Evolutionary conservation across 2,888 invertebrate genomes (phyloP), one percentile per base, ranked within the genome.

Genomic region (Dicranocentrus wangi): DNA sequence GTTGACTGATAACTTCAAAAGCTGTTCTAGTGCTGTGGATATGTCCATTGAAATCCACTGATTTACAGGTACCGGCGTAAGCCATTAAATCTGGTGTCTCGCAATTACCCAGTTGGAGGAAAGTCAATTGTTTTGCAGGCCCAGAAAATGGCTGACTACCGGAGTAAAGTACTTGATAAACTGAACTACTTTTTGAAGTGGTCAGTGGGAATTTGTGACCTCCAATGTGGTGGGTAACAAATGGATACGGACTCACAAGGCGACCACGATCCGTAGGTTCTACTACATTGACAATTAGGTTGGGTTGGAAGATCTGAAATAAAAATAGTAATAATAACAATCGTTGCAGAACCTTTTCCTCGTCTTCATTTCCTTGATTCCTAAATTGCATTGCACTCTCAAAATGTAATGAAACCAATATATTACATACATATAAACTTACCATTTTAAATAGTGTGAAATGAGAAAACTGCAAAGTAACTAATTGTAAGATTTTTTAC

Each of bases 261-360:
- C n/a, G n/a, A 15, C 27, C 60, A 0, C 19, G 32, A 8, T 68
- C 53, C 2, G 47, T 17, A 5, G 75, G 70, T 23, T 75, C 69
- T 5, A 75, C 17, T 8, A 75, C 61, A 25, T 51, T 51, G 0
- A 65, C 51, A 23, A 81, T 28, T 17, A 73, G 10, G 25, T 81
- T 70, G 1, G 75, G 75, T 42, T 75, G 70, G 27, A 81, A 75
- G n/a, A 75, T 75, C 81, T 81, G 42, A 0, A 68, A 43, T n/a
- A n/a, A n/a, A n/a, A n/a, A n/a, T n/a, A n/a, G n/a, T n/a, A n/a
- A n/a, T n/a, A n/a, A n/a, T n/a, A n/a, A n/a, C n/a, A n/a, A n/a
- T n/a, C n/a, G n/a, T n/a, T n/a, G n/a, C n/a, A n/a, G n/a, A n/a
- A n/a, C n/a, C n/a, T n/a, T n/a, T n/a, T n/a, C n/a, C n/a, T n/a